Base-by-base conservation (phyloP, 1,140 invertebrate species). In the Orussus abietinus region DNA sequence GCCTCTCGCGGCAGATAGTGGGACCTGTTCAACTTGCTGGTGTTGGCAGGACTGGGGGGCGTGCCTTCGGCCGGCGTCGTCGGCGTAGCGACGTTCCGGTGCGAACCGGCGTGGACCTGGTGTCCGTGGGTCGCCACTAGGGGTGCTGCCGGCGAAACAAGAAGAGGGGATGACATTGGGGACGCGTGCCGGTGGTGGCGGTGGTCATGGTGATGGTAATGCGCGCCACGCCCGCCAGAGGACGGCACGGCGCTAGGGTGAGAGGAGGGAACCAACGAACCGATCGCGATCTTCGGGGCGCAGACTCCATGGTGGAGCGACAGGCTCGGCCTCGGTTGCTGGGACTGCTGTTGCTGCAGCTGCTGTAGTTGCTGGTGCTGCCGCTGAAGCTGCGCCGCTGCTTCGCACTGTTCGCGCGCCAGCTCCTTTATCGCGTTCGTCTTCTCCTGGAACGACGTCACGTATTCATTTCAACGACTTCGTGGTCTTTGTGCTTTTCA, bases 351-450 rank as follows among this genome's bases (percentile, higher is more conserved):
- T 6, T 56, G 58, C 9, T 56, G 59, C 10, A 59, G 57, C 13
- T 64, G 62, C 20, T 59, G 51, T 5, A 64, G 63, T 13, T 64
- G 57, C 4, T 38, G 51, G 22, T 69, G 65, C 19, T 68, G 65
- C 0, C 62, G 58, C 25, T 69, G 57, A 19, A 69, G 53, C 25
- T 66, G 62, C 0, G 57, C 60, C 15, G 62, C 64, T 0, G 66
- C 69, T 30, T 73, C 68, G 55, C 65, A 73, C 32, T 74, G 74
- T 31, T 75, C 71, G 7, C 72, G 65, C 13, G 73, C 73, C 3
- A 77, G 36, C 7, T 69, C 69, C 48, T 76, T 70, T 19, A 77
- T 74, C 14, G 76, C 75, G 42, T 76, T 76, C 51, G 76, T 78
- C 56, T 77, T 78, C 57, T 78, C 76, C 76, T 78, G 42, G 4